These are phyloP conservation scores for Perizoma affinitatum DNA, from an alignment of 2,888 invertebrate species.

Conservation along the genomic window DNA sequence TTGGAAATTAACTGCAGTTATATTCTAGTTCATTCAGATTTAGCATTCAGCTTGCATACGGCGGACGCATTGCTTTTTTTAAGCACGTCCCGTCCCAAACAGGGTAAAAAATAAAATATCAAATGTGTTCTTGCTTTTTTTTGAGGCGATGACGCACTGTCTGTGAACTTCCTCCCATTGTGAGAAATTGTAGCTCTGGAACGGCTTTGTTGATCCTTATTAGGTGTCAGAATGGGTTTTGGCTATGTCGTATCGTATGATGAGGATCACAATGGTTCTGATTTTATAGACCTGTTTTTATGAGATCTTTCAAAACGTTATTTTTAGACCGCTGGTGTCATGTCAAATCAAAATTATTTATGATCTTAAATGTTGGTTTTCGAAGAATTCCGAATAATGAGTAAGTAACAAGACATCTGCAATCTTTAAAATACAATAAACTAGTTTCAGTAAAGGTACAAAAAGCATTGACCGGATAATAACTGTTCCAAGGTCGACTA, in stretches of 20 bases:
- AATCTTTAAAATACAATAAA: background rate
- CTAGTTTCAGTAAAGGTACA: constrained; percentile 26
- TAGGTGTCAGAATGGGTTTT: constrained; percentile 32
- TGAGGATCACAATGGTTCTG: constrained; percentile 25
- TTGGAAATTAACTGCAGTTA: constrained; percentile 16
- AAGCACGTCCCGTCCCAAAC: constrained; percentile 43
- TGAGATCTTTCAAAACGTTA: background rate
- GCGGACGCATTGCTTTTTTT: constrained; percentile 52
- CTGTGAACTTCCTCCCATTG: constrained; percentile 82
- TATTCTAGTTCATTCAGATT: constrained; percentile 30
- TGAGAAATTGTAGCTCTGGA: constrained; percentile 59
- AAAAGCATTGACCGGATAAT: constrained; percentile 23
- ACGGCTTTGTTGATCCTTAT: constrained; percentile 40
- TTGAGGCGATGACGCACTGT: constrained; percentile 73
- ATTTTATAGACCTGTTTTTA: constrained; percentile 13
- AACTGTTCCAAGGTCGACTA: constrained; percentile 39
- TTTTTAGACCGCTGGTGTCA: too few species aligned
- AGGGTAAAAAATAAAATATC: constrained; percentile 59
- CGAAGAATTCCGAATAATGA: too few species aligned
- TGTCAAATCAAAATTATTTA: too few species aligned
- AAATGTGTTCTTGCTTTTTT: constrained; percentile 54
- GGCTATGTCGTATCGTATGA: constrained; percentile 26
- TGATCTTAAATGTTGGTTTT: too few species aligned
- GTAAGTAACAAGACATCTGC: too few species aligned
- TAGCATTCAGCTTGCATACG: constrained; percentile 23